phyloP scores from a whole-genome alignment of 2,888 invertebrate genomes.

The Carcina quercana region DNA sequence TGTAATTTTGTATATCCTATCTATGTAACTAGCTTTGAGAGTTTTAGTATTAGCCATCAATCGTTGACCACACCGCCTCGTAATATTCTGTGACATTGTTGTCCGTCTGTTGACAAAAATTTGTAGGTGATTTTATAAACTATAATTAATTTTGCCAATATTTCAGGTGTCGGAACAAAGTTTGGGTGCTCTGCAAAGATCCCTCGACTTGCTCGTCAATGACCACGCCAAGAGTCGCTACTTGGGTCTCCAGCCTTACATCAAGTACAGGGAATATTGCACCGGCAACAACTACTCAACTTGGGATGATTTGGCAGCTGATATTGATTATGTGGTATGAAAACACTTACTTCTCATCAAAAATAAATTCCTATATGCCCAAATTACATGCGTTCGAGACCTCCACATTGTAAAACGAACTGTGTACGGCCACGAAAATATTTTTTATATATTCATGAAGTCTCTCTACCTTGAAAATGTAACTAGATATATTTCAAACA shows the following conservation, averaged over 20 bases:
- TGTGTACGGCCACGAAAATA: not conserved
- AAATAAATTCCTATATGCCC: not conserved
- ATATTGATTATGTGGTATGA: slow-evolving; percentile 54
- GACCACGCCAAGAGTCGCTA: slow-evolving; percentile 73
- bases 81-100: no score
- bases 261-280: slow-evolving; percentile 86
- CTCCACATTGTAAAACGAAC: not conserved
- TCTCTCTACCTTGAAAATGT: no score
- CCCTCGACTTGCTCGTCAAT: slow-evolving; percentile 24
- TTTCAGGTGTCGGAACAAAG: slow-evolving; percentile 23
- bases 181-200: slow-evolving; percentile 24
- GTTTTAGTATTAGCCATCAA: no score
- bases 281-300: slow-evolving; percentile 78
- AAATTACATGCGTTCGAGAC: not conserved
- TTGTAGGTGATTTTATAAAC: no score
- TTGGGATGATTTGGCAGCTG: slow-evolving; percentile 82
- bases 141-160: no score
- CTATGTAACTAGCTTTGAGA: no score
- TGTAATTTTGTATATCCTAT: no score
- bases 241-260: slow-evolving; percentile 88
- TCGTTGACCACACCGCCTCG: no score
- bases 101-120: no score
- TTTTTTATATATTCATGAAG: no score
- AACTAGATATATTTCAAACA: no score
- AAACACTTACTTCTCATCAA: not conserved